Base-by-base conservation (phyloP, 2,113 vertebrate species). In the Guaruba guarouba region DNA sequence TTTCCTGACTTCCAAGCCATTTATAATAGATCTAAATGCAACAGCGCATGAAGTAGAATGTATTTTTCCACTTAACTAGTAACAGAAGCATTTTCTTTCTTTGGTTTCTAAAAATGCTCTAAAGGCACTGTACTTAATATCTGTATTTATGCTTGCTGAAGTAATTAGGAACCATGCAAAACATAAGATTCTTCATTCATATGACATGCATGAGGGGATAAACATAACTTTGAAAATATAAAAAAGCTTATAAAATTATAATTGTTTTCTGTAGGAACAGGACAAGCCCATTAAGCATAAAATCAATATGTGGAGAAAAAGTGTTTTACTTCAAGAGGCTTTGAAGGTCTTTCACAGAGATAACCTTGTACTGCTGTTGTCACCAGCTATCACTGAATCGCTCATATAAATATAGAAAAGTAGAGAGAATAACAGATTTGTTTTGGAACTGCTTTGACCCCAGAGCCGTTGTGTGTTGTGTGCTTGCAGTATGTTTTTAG, bases 1-100 rank as follows among this genome's bases (percentile, higher is more conserved):
- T 97, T 97, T 88, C 11, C 23, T 96, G 37, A 95, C 79, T 48
- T 95, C 54, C 35, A 35, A 75, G 51, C 67, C 25, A 63, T 90
- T 52, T 44, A 43, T 59, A 52, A 6, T n/a, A 63, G 63, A 48
- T 93, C 75, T 70, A 79, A 95, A 96, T 95, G 25, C 25, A 95
- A 70, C 25, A 49, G 10, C 11, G 76, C 39, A 24, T 55, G 68
- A 91, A 85, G 37, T 9, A 8, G 71, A 88, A 81, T 6, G 24
- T 12, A 33, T 48, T 71, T 94, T 82, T 51, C 31, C 71, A 74
- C 25, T 49, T 68, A 49, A 5, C 23, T 93, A 49, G 10, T 6
- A 75, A 10, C 63, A 91, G 4, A 74, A 37, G 1, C 9, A 43
- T 79, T 67, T 75, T 73, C n/a, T 88, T 84, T 19, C 7, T 82